phyloP scores from a whole-genome alignment of 2,797 vertebrate genomes.

The Phylloscopus collybita region DNA sequence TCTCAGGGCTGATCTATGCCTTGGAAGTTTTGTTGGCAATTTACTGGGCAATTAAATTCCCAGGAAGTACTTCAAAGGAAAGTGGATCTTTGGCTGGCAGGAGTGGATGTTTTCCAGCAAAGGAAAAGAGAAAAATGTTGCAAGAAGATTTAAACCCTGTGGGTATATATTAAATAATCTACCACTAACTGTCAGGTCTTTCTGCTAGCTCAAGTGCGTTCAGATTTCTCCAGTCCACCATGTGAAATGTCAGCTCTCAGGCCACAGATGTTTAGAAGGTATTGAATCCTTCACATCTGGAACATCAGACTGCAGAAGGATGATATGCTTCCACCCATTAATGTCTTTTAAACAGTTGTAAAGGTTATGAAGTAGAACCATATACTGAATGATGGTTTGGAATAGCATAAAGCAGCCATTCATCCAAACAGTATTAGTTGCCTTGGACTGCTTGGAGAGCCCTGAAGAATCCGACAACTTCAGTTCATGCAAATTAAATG shows the following conservation, averaged over 20 bases:
- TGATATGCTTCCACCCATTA: not conserved
- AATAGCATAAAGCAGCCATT: not conserved
- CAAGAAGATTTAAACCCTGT: not conserved
- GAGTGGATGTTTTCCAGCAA: conserved; percentile 2
- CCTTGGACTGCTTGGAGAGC: not conserved
- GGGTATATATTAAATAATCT: not conserved
- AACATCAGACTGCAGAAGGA: not conserved
- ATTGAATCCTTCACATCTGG: not conserved
- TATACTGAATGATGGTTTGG: not conserved
- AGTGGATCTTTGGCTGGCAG: conserved; percentile 21
- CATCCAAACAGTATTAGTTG: not conserved
- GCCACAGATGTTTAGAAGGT: not conserved
- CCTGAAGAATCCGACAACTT: not conserved
- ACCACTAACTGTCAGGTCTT: not conserved
- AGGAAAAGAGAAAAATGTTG: not conserved
- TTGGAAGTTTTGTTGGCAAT: conserved; percentile 22
- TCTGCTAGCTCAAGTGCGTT: not conserved
- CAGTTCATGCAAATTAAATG: conserved; percentile 31
- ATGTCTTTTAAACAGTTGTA: not conserved
- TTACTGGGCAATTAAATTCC: conserved; percentile 30
- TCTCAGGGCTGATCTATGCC: not conserved
- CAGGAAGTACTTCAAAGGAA: conserved; percentile 43
- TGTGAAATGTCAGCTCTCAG: not conserved
- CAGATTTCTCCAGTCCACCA: not conserved
- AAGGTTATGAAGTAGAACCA: not conserved